Evolutionary conservation across 2,888 invertebrate species (phyloP).

Genomic region (Pimpla rufipes): DNA sequence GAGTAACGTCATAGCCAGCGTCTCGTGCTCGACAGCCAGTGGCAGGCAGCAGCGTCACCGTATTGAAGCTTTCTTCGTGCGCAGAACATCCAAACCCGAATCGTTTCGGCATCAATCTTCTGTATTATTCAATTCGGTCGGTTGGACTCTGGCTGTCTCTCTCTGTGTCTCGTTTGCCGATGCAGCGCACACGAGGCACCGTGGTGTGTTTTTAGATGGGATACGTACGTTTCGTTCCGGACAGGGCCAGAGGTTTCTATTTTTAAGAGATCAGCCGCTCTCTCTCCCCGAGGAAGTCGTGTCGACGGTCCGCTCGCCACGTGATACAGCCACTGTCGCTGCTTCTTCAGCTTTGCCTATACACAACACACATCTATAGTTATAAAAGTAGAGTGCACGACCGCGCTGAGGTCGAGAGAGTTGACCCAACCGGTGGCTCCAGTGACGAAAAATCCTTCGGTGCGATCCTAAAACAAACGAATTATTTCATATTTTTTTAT

Average conservation of each 20-base stretch:
- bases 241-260: constrained; percentile 43
- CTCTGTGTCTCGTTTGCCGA: constrained; percentile 13
- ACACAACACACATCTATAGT: too few species aligned
- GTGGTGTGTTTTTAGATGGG: constrained; percentile 47
- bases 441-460: too few species aligned
- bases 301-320: constrained; percentile 5
- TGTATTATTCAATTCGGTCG: constrained; percentile 57
- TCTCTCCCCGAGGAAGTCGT: constrained; percentile 34
- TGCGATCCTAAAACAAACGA: too few species aligned
- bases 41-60: background rate
- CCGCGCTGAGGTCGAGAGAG: constrained; percentile 51
- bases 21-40: background rate
- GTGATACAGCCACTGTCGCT: constrained; percentile 9
- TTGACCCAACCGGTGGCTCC: too few species aligned
- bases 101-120: constrained; percentile 52
- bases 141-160: background rate
- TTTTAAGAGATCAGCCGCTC: constrained; percentile 47
- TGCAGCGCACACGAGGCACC: constrained; percentile 32
- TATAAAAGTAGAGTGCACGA: background rate
- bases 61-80: background rate
- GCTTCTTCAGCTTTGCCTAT: background rate
- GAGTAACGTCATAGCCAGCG: background rate
- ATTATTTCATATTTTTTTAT: too few species aligned
- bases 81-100: constrained; percentile 20
- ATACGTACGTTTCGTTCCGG: constrained; percentile 37